phyloP scores from a whole-genome alignment of 2,888 invertebrate genomes.

The Diarsia rubi region DNA sequence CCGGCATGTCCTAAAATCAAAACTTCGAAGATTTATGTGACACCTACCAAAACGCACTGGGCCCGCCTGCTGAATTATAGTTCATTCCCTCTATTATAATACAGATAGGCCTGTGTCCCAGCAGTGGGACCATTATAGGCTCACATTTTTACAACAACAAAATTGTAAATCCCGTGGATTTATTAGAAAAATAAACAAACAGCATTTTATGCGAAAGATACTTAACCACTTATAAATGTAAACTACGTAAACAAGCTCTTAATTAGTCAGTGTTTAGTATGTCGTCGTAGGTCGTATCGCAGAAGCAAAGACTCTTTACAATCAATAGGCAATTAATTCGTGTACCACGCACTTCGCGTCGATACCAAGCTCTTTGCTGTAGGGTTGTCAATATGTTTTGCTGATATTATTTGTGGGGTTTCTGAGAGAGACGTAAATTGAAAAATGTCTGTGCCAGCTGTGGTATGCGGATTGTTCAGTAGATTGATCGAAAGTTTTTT shows the following conservation, averaged over 20 bases:
- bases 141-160: no score
- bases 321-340: conserved; percentile 76
- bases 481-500: conserved; percentile 2
- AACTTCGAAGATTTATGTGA: no score
- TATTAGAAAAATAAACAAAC: no score
- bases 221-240: neutral
- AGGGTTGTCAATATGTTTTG: conserved; percentile 42
- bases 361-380: neutral
- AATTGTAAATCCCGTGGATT: no score
- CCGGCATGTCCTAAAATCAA: no score
- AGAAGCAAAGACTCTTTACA: conserved; percentile 67
- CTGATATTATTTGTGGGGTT: conserved; percentile 1
- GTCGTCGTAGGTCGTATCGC: conserved; percentile 40
- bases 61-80: no score
- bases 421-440: conserved; percentile 6
- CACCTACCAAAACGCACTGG: no score
- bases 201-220: neutral
- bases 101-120: no score
- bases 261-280: conserved; percentile 32
- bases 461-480: neutral
- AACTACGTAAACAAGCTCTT: conserved; percentile 33
- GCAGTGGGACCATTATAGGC: no score
- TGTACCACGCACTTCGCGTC: conserved; percentile 60
- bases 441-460: conserved; percentile 11
- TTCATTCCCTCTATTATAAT: no score